A percentile compares a stretch with the other conserved stretches of the same genome.
These are phyloP conservation scores for Calosoma granatense DNA, from an alignment of 1,140 invertebrate genomes.

Conservation along the genomic window DNA sequence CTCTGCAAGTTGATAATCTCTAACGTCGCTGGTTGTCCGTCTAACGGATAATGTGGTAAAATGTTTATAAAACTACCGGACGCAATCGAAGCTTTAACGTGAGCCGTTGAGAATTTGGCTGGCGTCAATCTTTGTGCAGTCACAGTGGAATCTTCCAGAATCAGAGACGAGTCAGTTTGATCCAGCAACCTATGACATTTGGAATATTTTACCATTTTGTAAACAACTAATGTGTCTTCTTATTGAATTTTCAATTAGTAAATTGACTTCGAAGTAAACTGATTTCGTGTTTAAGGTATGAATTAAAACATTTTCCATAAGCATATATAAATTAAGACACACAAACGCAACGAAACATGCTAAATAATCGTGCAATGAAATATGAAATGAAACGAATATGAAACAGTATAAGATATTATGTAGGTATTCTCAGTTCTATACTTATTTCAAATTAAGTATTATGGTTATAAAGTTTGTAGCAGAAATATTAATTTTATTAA, in stretches of 20 bases:
- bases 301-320: no score
- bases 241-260: not conserved
- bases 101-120: constrained; percentile 65
- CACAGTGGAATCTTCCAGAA: constrained; percentile 47
- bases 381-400: not conserved
- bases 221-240: no score
- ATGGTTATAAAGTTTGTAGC: no score
- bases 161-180: constrained; percentile 39
- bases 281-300: no score
- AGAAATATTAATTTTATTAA: no score
- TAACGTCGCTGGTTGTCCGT: constrained; percentile 62
- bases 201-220: not conserved
- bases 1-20: constrained; percentile 56
- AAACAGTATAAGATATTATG: no score
- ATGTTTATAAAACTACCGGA: constrained; percentile 61
- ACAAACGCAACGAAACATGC: constrained; percentile 6
- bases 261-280: no score
- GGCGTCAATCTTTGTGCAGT: constrained; percentile 64
- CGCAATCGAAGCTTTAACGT: constrained; percentile 59
- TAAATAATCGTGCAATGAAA: constrained; percentile 12
- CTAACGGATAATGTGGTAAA: constrained; percentile 57
- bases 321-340: no score
- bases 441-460: no score
- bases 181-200: constrained; percentile 26
- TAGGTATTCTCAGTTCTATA: no score